Evolutionary conservation across 2,888 invertebrate species (phyloP).

Genomic region (Caenorhabditis doughertyi): DNA sequence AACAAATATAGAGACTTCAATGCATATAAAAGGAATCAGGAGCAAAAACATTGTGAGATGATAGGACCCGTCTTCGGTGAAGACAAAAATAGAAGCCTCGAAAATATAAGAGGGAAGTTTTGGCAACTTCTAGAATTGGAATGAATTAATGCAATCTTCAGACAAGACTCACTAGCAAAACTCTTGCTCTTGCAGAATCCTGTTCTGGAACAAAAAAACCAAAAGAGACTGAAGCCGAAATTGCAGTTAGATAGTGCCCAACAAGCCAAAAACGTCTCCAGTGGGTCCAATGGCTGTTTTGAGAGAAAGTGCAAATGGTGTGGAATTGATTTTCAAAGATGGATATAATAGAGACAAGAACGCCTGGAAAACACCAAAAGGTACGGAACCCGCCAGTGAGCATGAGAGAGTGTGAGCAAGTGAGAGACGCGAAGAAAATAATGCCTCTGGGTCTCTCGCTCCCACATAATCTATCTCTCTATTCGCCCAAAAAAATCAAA

Average conservation of each 20-base stretch:
- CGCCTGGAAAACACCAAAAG: not conserved
- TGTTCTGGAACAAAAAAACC: not conserved
- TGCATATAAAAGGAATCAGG: too few relatives aligned
- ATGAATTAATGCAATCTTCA: too few relatives aligned
- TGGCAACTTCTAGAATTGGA: not conserved
- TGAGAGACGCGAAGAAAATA: too few relatives aligned
- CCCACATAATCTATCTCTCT: too few relatives aligned
- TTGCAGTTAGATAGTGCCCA: not conserved
- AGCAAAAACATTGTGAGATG: too few relatives aligned
- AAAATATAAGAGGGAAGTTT: slow-evolving; percentile 11
- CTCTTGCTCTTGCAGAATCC: not conserved
- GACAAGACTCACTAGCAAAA: not conserved
- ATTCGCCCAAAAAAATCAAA: too few relatives aligned
- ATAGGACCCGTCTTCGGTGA: not conserved
- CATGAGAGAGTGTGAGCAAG: too few relatives aligned
- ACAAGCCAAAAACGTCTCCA: not conserved
- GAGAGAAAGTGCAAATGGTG: not conserved
- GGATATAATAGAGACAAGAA: slow-evolving; percentile 6
- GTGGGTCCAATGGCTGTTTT: not conserved
- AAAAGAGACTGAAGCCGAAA: not conserved
- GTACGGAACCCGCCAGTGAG: too few relatives aligned
- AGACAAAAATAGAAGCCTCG: not conserved
- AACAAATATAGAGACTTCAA: not conserved
- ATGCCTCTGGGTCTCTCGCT: too few relatives aligned
- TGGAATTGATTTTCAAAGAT: slow-evolving; percentile 21